Evolutionary conservation across 2,888 invertebrate species (phyloP).

Genomic region (Poecilus cupreus): DNA sequence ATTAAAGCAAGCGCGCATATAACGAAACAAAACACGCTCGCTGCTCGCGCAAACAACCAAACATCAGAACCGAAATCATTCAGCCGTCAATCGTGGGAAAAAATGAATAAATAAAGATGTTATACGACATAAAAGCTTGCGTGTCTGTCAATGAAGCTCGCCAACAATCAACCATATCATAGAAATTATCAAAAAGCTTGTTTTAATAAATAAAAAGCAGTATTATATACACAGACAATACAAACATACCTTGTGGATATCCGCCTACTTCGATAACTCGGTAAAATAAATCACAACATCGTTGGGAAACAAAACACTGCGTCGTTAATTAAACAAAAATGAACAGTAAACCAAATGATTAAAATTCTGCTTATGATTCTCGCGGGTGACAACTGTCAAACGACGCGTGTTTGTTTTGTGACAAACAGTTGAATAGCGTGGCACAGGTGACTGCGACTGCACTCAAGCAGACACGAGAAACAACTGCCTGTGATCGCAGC

Average conservation of each 20-base stretch:
- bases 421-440: neutral
- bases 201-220: conserved; percentile 44
- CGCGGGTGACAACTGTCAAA: neutral
- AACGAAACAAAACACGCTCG: neutral
- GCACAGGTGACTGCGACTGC: conserved; percentile 4
- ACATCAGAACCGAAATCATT: conserved; percentile 22
- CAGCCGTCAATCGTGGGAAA: conserved; percentile 52
- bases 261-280: neutral
- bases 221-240: conserved; percentile 18
- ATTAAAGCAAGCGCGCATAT: neutral
- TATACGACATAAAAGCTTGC: conserved; percentile 52
- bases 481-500: conserved; percentile 16
- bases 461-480: neutral
- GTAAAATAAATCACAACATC: neutral
- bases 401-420: conserved; percentile 11
- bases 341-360: neutral
- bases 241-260: conserved; percentile 20
- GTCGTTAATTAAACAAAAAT: neutral
- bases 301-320: neutral
- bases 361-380: neutral
- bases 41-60: neutral
- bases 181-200: conserved; percentile 57
- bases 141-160: conserved; percentile 46
- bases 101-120: conserved; percentile 59
- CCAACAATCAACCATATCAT: conserved; percentile 53